These are phyloP conservation scores for Microtus pennsylvanicus DNA, from an alignment of 2,113 vertebrate genomes.

Conservation along the genomic window DNA sequence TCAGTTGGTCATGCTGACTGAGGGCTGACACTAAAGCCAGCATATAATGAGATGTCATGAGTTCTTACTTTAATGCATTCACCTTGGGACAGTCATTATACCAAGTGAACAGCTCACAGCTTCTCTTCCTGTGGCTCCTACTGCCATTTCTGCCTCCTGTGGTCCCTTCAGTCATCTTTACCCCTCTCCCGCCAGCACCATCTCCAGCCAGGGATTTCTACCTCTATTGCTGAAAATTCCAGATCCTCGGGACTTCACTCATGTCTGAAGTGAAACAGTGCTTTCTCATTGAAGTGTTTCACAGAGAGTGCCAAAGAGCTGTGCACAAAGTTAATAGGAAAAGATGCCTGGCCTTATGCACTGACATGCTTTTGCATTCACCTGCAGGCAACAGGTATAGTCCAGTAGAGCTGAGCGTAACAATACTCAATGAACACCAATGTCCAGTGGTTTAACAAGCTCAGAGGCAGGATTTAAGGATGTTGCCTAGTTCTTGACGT, in stretches of 20 bases:
- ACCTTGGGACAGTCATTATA: conserved; percentile 56
- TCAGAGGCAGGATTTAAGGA: neutral
- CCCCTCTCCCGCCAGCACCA: neutral
- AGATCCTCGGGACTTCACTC: conserved; percentile 12
- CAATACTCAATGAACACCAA: neutral
- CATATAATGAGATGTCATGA: conserved; percentile 59
- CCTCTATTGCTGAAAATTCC: conserved; percentile 8
- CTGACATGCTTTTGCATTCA: neutral
- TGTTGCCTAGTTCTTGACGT: neutral
- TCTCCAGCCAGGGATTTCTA: conserved; percentile 45
- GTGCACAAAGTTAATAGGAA: neutral
- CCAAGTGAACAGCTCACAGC: neutral
- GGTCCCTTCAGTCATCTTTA: neutral
- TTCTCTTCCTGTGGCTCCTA: conserved; percentile 39
- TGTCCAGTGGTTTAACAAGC: neutral
- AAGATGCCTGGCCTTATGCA: neutral
- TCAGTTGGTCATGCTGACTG: conserved; percentile 57
- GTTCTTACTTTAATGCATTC: conserved; percentile 59
- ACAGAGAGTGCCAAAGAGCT: neutral
- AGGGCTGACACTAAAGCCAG: conserved; percentile 60
- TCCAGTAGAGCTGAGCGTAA: neutral
- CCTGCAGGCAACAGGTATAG: neutral
- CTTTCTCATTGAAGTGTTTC: conserved; percentile 33
- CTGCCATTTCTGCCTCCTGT: neutral
- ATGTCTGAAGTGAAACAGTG: conserved; percentile 2